These are phyloP conservation scores for Phodopus roborovskii DNA, from an alignment of 2,113 vertebrate genomes.

Conservation along the genomic window DNA sequence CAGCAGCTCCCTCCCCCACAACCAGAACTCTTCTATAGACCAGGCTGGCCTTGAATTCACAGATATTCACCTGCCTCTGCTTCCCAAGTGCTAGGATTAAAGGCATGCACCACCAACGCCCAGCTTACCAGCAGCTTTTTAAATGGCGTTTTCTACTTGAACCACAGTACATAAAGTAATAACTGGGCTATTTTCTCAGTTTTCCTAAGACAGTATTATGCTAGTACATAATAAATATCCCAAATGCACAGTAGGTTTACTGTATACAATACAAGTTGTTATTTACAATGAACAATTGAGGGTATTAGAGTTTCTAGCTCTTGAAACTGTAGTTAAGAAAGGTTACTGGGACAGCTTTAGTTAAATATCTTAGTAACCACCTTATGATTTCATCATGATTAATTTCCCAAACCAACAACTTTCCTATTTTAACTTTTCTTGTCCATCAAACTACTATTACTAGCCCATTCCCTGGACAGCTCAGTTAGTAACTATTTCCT, in stretches of 20 bases:
- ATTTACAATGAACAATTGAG: background rate
- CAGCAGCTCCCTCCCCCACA: too few species aligned
- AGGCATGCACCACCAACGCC: too few species aligned
- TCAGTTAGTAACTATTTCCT: background rate
- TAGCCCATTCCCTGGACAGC: background rate
- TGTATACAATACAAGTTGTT: background rate
- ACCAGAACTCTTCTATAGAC: too few species aligned
- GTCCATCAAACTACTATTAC: background rate
- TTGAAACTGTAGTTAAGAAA: slow-evolving; percentile 24
- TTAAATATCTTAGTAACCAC: background rate
- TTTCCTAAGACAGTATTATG: background rate
- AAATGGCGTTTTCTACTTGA: slow-evolving; percentile 10
- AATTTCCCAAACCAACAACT: background rate
- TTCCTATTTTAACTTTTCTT: slow-evolving; percentile 37
- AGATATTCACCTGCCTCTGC: too few species aligned
- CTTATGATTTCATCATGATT: background rate
- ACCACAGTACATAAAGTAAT: slow-evolving; percentile 1
- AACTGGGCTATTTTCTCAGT: slow-evolving; percentile 16
- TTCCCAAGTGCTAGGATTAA: too few species aligned
- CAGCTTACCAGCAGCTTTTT: background rate
- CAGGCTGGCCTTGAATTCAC: too few species aligned
- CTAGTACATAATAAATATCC: background rate
- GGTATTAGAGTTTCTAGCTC: background rate
- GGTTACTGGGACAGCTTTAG: background rate
- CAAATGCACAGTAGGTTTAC: background rate